Evolutionary conservation across 2,888 invertebrate species (phyloP).

Genomic region (Ariolimax columbianus): DNA sequence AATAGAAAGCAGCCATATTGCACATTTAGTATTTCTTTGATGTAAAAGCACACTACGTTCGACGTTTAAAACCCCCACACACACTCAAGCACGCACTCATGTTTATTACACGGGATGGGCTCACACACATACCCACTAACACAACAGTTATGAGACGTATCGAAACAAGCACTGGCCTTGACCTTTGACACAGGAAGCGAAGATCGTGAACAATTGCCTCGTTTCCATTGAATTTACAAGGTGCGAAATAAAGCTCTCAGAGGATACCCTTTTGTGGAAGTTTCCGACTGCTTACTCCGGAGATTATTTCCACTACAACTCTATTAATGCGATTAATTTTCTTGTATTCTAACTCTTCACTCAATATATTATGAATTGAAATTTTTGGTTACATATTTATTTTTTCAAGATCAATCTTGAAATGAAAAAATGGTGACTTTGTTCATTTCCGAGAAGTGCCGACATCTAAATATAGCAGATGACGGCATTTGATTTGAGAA

Average conservation of each 20-base stretch:
- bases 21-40: no score
- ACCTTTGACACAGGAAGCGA: constrained; percentile 48
- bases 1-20: no score
- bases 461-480: constrained; percentile 52
- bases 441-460: neutral
- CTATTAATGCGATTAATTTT: neutral
- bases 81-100: no score
- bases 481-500: constrained; percentile 47
- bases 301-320: neutral
- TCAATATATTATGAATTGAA: neutral
- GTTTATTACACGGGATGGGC: no score
- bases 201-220: constrained; percentile 52
- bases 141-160: no score
- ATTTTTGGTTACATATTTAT: neutral
- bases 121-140: no score
- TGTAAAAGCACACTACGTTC: no score
- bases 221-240: constrained; percentile 46
- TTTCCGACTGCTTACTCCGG: neutral
- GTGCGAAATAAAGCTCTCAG: constrained; percentile 43
- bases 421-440: neutral
- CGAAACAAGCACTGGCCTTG: neutral
- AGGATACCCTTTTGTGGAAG: constrained; percentile 52
- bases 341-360: no score
- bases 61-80: no score
- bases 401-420: neutral